These are phyloP conservation scores for Lamprologus speciosus DNA, from an alignment of 2,113 vertebrate genomes.

Conservation along the genomic window DNA sequence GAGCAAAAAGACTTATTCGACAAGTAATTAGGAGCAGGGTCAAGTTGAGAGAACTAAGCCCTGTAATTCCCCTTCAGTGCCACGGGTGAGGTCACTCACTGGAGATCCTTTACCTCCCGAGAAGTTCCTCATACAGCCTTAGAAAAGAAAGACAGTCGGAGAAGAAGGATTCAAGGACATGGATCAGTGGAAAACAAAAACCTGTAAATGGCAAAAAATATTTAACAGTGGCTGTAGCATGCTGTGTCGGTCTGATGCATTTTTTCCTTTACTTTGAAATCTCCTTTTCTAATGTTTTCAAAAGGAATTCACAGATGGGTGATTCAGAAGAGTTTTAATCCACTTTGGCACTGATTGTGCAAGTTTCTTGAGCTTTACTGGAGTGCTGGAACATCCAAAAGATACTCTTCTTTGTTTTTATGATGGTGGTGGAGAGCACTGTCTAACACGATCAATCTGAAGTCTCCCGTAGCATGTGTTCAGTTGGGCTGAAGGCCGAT, in stretches of 20 bases:
- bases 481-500: background rate
- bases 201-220: background rate
- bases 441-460: background rate
- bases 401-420: background rate
- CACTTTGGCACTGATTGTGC: background rate
- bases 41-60: slow-evolving; percentile 72
- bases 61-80: slow-evolving; percentile 62
- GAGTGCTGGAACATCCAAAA: background rate
- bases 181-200: background rate
- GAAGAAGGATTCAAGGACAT: background rate
- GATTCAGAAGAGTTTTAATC: background rate
- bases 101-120: slow-evolving; percentile 19
- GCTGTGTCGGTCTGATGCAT: background rate
- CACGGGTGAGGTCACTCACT: slow-evolving; percentile 44
- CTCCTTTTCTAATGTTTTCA: background rate
- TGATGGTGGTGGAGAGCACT: background rate
- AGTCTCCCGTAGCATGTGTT: background rate
- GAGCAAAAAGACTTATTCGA: slow-evolving; percentile 70
- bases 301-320: background rate
- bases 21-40: slow-evolving; percentile 72
- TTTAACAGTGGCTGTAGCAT: background rate
- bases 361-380: background rate
- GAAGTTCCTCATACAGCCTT: background rate
- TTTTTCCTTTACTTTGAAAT: background rate
- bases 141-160: background rate